Base-by-base conservation (phyloP, 1,140 invertebrate species). In the Drosophila trapezifrons region DNA sequence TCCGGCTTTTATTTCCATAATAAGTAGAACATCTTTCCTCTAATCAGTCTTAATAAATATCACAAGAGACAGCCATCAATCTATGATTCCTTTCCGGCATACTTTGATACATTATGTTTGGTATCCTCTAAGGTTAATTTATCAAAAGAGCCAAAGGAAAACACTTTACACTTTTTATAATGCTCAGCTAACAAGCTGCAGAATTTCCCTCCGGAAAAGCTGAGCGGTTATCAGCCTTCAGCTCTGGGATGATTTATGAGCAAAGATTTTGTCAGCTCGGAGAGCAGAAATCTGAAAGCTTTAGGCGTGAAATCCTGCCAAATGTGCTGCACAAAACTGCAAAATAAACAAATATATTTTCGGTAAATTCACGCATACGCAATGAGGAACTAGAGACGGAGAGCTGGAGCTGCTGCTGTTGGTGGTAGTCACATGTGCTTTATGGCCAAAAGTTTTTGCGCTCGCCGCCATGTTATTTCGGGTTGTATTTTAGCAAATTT, bases 401-500 rank as follows among this genome's bases (percentile, higher is more conserved):
- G 27, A 29, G 27, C 27, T 29, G 27, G 27, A 29, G 7, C 27
- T 12, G 72, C 4, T 49, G 18, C 15, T 62, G 57, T 22, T 47
- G 32, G 46, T 59, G 71, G 76, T 69, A 77, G 76, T 79, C 79
- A 87, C 79, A 87, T 86, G 83, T 86, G 82, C 83, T 87, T 87
- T 86, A 86, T 87, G 79, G 66, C 71, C 83, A 65, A 77, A 74
- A 79, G 60, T 87, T 89, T 84, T 78, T 65, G 58, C 67, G 10
- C 45, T 55, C 46, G 62, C 13, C 47, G 66, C 13, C 70, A 54
- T 76, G 69, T 40, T 64, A 60, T 64, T 64, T 60, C 38, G 40
- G 59, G 73, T 67, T 78, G 80, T 89, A 80, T 84, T 89, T 89
- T 80, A 90, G 76, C 84, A 89, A 89, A 89, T 89, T 89, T 89